These are phyloP conservation scores for Anticlea derivata DNA, from an alignment of 2,888 invertebrate species.

Conservation along the genomic window DNA sequence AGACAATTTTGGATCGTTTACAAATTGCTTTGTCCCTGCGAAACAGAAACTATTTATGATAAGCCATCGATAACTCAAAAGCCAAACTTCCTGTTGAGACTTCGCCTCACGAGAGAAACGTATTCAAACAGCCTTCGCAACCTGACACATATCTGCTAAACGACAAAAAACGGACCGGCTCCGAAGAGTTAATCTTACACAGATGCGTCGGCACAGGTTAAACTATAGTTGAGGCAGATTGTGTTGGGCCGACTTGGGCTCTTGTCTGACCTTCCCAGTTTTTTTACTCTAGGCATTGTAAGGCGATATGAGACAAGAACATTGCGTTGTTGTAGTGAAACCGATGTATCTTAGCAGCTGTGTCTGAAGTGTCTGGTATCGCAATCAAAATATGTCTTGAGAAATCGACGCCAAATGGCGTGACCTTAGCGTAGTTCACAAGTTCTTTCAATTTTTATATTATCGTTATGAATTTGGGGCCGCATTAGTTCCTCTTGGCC, in stretches of 20 bases:
- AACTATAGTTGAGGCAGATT: constrained; percentile 19
- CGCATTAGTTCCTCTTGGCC: no score
- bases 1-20: background rate
- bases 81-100: constrained; percentile 18
- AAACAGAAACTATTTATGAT: background rate
- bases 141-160: constrained; percentile 37
- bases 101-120: constrained; percentile 12
- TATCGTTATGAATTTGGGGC: no score
- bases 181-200: constrained; percentile 39
- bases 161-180: constrained; percentile 40
- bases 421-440: no score
- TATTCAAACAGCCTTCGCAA: constrained; percentile 29
- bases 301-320: background rate
- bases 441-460: no score
- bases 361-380: no score
- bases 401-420: no score
- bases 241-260: no score
- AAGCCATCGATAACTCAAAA: constrained; percentile 14
- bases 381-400: no score
- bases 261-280: constrained; percentile 44
- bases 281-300: background rate
- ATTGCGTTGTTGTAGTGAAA: no score
- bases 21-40: background rate
- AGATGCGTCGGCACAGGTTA: constrained; percentile 31
- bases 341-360: no score